Base-by-base conservation (phyloP, 2,113 vertebrate species). In the Probosciger aterrimus region DNA sequence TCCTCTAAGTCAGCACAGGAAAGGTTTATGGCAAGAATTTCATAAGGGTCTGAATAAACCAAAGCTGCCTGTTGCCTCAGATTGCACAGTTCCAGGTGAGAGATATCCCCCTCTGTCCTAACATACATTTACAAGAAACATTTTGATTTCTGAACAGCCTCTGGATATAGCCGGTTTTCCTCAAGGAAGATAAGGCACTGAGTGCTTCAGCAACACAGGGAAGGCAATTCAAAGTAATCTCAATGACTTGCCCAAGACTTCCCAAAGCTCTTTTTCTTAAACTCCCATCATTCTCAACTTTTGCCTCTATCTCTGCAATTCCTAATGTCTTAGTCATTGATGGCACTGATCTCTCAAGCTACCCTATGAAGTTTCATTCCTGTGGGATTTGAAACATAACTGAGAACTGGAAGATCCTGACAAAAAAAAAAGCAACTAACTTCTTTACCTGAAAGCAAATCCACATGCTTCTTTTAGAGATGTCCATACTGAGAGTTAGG, bases 21-120 rank as follows among this genome's bases (percentile, higher is more conserved):
- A 69, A 71, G 30, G 31, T 81, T 93, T 75, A 79, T 67, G 25
- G 79, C 46, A 95, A 75, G 71, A 47, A 76, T 79, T 94, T 93
- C 30, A 14, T 60, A 30, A 89, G 39, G 43, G 33, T 49, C 67
- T 94, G 89, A 91, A 79, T 69, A 93, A 95, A 73, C 44, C 70
- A 82, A 87, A 87, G 70, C 47, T 92, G 52, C 14, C 47, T 82
- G 65, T 79, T 90, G 84, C 75, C 75, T 82, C 20, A 31, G 86
- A 93, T 69, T 95, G 53, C 78, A 88, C 82, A 92, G 44, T 85
- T 90, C 49, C 39, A 69, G 53, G 70, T 80, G 82, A 95, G 82
- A 79, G 62, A 65, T 37, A 85, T 59, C 41, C 46, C n/a, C 12
- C 14, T 82, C 8, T 10, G 37, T 85, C 82, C 87, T 79, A 74